Evolutionary conservation across 2,797 vertebrate genomes (phyloP).

Genomic region (Diplodus sargus): DNA sequence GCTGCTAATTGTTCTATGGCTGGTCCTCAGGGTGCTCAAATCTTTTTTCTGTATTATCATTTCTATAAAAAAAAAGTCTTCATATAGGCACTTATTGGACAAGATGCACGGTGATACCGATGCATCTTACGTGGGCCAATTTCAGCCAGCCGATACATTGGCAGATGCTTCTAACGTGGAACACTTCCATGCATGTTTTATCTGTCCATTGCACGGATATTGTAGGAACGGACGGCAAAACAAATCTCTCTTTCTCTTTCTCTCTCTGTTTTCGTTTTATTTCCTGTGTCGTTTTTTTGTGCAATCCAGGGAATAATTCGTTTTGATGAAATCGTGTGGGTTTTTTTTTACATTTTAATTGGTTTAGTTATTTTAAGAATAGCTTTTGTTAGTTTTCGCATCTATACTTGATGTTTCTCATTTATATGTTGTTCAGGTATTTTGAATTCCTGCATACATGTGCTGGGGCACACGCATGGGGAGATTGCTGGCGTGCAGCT

Average conservation of each 20-base stretch:
- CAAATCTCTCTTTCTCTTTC: no score
- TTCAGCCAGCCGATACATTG: no score
- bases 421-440: background rate
- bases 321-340: background rate
- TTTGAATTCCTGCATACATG: constrained; percentile 8
- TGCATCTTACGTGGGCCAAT: no score
- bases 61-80: no score
- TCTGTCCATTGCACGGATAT: background rate
- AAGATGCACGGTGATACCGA: no score
- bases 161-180: no score
- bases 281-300: background rate
- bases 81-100: no score
- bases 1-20: constrained; percentile 57
- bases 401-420: background rate
- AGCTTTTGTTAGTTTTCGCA: background rate
- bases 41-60: no score
- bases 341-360: background rate
- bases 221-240: background rate
- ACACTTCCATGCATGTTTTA: no score
- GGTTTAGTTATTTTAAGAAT: background rate
- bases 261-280: no score
- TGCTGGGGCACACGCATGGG: constrained; percentile 12
- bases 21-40: constrained; percentile 28
- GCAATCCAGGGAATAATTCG: background rate
- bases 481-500: constrained; percentile 38